Evolutionary conservation across 2,113 vertebrate species (phyloP).

Genomic region (Lepus americanus): DNA sequence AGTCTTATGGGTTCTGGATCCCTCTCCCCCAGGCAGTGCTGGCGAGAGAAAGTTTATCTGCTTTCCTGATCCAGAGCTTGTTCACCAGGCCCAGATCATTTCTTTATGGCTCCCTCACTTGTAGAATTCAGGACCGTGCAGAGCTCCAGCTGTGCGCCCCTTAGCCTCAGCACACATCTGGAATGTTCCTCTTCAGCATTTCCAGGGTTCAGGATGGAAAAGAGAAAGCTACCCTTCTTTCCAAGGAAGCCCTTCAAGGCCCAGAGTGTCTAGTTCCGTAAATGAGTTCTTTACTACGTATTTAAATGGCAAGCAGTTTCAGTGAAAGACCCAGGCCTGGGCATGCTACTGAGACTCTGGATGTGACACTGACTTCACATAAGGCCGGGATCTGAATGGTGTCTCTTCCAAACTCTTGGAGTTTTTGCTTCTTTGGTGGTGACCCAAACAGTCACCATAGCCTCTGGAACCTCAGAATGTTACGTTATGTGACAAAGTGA

Average conservation of each 20-base stretch:
- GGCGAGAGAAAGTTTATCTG: neutral
- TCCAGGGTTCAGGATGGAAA: neutral
- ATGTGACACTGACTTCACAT: neutral
- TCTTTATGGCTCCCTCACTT: neutral
- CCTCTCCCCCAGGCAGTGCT: neutral
- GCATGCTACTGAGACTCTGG: neutral
- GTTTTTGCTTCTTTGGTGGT: neutral
- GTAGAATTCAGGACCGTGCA: neutral
- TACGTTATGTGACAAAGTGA: neutral
- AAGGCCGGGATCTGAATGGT: neutral
- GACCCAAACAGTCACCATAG: neutral
- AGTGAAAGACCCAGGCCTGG: neutral
- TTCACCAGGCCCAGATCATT: neutral
- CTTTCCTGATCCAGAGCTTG: neutral
- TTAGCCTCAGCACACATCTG: neutral
- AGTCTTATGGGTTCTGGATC: neutral
- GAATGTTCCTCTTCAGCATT: neutral
- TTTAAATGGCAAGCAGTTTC: neutral
- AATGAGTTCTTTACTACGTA: neutral
- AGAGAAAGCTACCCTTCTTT: conserved; percentile 4
- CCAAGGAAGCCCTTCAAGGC: neutral
- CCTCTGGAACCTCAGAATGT: neutral
- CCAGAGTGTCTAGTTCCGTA: neutral
- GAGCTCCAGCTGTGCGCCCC: neutral
- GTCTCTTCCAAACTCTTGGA: neutral